Percentiles rank a stretch among this genome's conserved stretches.
Evolutionary conservation across 2,113 vertebrate genomes (phyloP).

Genomic region (Phyllopteryx taeniolatus): DNA sequence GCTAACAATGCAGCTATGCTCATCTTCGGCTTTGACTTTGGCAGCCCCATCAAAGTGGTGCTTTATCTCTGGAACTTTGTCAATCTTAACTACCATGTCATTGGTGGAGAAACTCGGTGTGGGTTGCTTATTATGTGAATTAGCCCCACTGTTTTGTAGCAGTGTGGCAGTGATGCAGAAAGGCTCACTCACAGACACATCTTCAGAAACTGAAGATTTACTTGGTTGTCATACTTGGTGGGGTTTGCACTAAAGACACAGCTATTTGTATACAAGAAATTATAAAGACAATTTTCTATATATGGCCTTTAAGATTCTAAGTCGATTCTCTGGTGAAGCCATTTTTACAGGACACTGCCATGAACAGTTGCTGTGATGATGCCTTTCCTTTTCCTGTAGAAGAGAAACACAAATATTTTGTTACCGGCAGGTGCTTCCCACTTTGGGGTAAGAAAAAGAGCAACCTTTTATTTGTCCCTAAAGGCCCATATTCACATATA

Average conservation of each 20-base stretch:
- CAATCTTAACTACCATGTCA: not conserved
- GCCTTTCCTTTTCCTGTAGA: slow-evolving; percentile 49
- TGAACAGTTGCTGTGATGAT: slow-evolving; percentile 31
- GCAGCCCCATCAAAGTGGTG: not conserved
- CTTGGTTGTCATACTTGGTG: not conserved
- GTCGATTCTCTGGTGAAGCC: not conserved
- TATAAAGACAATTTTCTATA: no score
- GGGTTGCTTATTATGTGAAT: no score
- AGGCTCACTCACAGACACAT: no score
- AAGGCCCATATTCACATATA: not conserved
- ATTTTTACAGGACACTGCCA: slow-evolving; percentile 17
- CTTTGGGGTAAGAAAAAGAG: slow-evolving; percentile 8
- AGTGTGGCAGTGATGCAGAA: no score
- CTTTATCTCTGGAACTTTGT: not conserved
- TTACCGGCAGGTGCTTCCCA: slow-evolving; percentile 69
- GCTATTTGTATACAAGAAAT: not conserved
- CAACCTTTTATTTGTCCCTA: not conserved
- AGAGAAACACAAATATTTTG: slow-evolving; percentile 27
- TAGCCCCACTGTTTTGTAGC: no score
- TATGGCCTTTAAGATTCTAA: not conserved
- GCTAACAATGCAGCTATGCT: no score
- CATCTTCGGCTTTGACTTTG: not conserved
- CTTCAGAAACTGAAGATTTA: not conserved
- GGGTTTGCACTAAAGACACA: no score
- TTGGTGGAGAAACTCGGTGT: no score